A percentile compares a stretch with the other conserved stretches of the same genome.
phyloP scores from a whole-genome alignment of 2,797 vertebrate species.

The Poecilia gillii region DNA sequence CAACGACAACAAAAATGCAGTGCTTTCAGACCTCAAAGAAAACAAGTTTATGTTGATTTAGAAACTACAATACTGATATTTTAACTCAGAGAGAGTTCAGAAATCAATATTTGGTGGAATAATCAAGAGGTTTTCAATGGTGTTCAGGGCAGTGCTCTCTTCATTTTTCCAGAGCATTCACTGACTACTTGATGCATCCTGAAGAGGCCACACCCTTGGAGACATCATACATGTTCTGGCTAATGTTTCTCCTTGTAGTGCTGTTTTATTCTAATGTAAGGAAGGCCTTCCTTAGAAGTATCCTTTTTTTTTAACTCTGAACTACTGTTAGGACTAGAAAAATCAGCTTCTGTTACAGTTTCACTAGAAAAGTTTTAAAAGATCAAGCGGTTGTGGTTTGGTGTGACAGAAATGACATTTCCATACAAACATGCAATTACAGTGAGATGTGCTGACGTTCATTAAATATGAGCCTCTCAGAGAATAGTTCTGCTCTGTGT shows the following conservation, averaged over 20 bases:
- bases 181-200: not conserved
- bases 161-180: not conserved
- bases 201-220: not conserved
- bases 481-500: constrained; percentile 48
- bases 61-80: too few relatives aligned
- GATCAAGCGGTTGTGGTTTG: constrained; percentile 9
- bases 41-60: too few relatives aligned
- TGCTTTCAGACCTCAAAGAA: too few relatives aligned
- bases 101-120: too few relatives aligned
- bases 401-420: constrained; percentile 44
- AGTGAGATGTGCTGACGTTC: constrained; percentile 50
- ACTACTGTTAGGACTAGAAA: not conserved
- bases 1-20: too few relatives aligned
- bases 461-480: constrained; percentile 61
- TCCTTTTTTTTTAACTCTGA: not conserved
- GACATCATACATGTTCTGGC: not conserved
- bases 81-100: too few relatives aligned
- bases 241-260: not conserved
- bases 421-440: constrained; percentile 62
- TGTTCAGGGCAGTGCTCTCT: too few relatives aligned
- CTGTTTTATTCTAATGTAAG: not conserved
- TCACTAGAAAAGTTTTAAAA: constrained; percentile 12
- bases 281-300: not conserved
- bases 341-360: not conserved
- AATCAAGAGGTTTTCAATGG: too few relatives aligned